A percentile compares a stretch with the other conserved stretches of the same genome.
Conservation (phyloP, 2,888 invertebrate genomes). For the Pheosia tremula region DNA sequence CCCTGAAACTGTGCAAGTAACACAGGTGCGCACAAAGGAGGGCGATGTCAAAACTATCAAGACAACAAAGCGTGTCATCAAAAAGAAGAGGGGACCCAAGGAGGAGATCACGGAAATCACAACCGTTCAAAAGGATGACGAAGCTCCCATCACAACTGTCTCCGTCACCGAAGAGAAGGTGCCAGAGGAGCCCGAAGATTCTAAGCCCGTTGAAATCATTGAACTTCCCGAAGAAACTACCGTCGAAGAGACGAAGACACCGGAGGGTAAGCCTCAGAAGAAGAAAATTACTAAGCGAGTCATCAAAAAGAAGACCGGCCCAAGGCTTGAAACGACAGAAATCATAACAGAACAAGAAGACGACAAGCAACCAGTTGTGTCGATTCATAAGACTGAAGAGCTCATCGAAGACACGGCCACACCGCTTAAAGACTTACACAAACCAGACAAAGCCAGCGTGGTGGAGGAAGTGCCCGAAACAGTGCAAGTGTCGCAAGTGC, state of each 20-base stretch:
- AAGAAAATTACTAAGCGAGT: conserved; percentile 56
- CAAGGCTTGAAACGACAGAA: conserved; percentile 45
- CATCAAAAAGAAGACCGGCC: conserved; percentile 64
- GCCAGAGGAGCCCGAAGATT: conserved; percentile 34
- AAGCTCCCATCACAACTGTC: conserved; percentile 30
- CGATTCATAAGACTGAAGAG: conserved; percentile 57
- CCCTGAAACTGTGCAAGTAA: conserved; percentile 37
- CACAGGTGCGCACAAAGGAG: conserved; percentile 14
- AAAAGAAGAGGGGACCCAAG: conserved; percentile 39
- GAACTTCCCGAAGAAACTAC: conserved; percentile 58
- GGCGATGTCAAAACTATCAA: conserved; percentile 46
- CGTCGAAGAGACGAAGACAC: conserved; percentile 44
- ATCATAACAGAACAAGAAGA: conserved; percentile 30
- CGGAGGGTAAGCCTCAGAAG: conserved; percentile 50
- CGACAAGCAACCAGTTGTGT: conserved; percentile 53
- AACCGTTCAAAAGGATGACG: conserved; percentile 35
- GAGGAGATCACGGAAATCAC: conserved; percentile 35
- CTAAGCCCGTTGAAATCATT: conserved; percentile 26
- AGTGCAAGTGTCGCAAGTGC: conserved; percentile 29
- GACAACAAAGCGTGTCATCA: conserved; percentile 24
- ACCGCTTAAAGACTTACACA: conserved; percentile 23
- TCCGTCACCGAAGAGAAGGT: conserved; percentile 31
- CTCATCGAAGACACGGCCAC: conserved; percentile 26
- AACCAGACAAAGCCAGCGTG: conserved; percentile 11
- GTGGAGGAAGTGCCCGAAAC: conserved; percentile 31